Evolutionary conservation across 2,888 invertebrate genomes (phyloP).

Genomic region (Platynereis dumerilii): DNA sequence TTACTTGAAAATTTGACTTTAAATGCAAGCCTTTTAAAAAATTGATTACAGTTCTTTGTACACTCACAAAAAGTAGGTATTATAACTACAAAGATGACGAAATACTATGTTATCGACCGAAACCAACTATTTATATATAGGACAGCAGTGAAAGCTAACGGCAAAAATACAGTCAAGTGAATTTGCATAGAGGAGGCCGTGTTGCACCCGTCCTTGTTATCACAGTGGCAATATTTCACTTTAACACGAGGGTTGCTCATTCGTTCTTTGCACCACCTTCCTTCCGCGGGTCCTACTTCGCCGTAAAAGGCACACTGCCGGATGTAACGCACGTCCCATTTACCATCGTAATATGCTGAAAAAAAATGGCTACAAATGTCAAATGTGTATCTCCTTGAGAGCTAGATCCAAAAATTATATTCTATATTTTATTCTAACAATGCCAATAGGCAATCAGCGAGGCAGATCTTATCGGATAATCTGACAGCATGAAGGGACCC

Average conservation of each 20-base stretch:
- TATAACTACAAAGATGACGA: no score
- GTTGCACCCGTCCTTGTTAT: conserved; percentile 64
- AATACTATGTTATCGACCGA: conserved; percentile 5
- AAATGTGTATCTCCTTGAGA: no score
- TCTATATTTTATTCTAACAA: no score
- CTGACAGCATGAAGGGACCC: no score
- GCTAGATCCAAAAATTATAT: no score
- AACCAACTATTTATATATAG: conserved; percentile 17
- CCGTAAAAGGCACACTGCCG: conserved; percentile 62
- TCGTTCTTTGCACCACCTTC: conserved; percentile 59
- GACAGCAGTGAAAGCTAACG: conserved; percentile 5
- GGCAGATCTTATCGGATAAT: no score
- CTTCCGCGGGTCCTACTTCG: conserved; percentile 57
- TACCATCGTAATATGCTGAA: conserved; percentile 60
- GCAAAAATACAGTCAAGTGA: conserved; percentile 3
- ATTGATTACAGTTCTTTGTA: no score
- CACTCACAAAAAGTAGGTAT: no score
- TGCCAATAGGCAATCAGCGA: no score
- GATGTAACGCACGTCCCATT: conserved; percentile 61
- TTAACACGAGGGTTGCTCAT: conserved; percentile 60
- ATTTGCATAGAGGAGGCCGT: conserved; percentile 29
- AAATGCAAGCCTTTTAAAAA: no score
- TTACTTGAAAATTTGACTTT: no score
- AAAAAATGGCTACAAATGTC: no score
- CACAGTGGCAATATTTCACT: conserved; percentile 62